A percentile compares a stretch with the other conserved stretches of the same genome.
phyloP scores from a whole-genome alignment of 1,140 invertebrate species.

The Brachionus angularis region DNA sequence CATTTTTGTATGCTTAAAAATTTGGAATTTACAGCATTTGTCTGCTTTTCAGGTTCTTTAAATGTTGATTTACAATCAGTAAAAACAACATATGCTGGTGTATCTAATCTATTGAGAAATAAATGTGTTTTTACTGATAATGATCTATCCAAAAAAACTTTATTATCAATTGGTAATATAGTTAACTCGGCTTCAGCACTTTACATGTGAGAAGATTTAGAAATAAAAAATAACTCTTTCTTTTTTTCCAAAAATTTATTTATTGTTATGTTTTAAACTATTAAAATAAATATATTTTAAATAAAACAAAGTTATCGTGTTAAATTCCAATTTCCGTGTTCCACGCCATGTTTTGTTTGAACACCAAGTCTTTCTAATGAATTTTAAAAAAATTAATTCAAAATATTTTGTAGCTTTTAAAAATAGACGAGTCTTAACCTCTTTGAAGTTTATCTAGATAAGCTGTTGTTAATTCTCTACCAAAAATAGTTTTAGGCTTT shows the following conservation, averaged over 20 bases:
- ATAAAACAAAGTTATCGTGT: conserved; percentile 36
- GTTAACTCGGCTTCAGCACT: conserved; percentile 8
- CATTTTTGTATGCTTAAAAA: conserved; percentile 41
- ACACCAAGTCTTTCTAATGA: conserved; percentile 21
- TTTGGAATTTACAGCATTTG: conserved; percentile 22
- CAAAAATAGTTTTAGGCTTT: too few species aligned
- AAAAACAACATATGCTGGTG: conserved; percentile 12
- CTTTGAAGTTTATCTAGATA: conserved; percentile 24
- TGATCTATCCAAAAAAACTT: conserved; percentile 14
- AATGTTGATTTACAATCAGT: conserved; percentile 36
- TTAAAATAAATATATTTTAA: conserved; percentile 20
- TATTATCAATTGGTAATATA: conserved; percentile 10
- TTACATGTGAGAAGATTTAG: background rate
- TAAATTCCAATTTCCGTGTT: conserved; percentile 37
- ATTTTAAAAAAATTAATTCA: background rate
- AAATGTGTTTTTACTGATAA: conserved; percentile 11
- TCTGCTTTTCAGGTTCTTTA: conserved; percentile 15
- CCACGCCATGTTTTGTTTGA: conserved; percentile 26
- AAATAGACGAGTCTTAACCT: conserved; percentile 28
- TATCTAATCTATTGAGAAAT: conserved; percentile 9
- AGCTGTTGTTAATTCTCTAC: background rate
- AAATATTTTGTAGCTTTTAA: background rate
- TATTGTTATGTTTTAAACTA: background rate
- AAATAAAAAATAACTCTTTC: background rate
- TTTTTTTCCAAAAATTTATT: background rate